Evolutionary conservation across 2,888 invertebrate species (phyloP), one percentile per base, ranked within the genome.

Genomic region (Poecilobothrus nobilitatus): DNA sequence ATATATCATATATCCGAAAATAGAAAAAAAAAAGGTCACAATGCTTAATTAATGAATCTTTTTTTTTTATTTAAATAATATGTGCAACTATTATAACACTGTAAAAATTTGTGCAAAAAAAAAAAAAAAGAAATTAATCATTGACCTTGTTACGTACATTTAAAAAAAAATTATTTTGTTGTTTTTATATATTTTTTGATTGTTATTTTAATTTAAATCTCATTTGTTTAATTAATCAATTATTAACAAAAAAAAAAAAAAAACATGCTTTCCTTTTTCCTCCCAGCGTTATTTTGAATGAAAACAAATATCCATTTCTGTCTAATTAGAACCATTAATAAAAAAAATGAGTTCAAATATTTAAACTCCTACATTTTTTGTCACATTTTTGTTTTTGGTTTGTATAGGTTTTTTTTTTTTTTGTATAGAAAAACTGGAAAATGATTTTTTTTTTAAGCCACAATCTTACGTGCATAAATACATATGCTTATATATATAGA

Each of bases 311-410:
- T 15, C 53, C 53, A 53, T 15, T 53, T 53, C 18, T 18, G 15
- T 53, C 18, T 53, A 53, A 53, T 53, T 53, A 53, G 53, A 53
- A 53, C 53, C 53, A 12, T 53, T 53, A 9, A 53, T 27, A 6
- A 18, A 18, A 12, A 53, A 53, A 53, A 53, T 53, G 18, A 53
- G 53, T 53, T 53, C 53, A 53, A 53, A 53, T 53, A 53, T 53
- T 53, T 53, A 53, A 53, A 53, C 53, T 53, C 53, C 53, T 53
- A 53, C 53, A 53, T 53, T 53, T 44, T 53, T 53, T 53, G 53
- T 53, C 53, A n/a, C n/a, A 53, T 53, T 41, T 18, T 18, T n/a
- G n/a, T 53, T 53, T 53, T 53, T 53, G 12, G 2, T 53, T 53
- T 18, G 7, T 53, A 8, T 7, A 37, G 37, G 53, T 53, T 53